Evolutionary conservation across 2,797 vertebrate species (phyloP), one percentile per base, ranked within the genome.

Genomic region (Kryptolebias ocellatus): DNA sequence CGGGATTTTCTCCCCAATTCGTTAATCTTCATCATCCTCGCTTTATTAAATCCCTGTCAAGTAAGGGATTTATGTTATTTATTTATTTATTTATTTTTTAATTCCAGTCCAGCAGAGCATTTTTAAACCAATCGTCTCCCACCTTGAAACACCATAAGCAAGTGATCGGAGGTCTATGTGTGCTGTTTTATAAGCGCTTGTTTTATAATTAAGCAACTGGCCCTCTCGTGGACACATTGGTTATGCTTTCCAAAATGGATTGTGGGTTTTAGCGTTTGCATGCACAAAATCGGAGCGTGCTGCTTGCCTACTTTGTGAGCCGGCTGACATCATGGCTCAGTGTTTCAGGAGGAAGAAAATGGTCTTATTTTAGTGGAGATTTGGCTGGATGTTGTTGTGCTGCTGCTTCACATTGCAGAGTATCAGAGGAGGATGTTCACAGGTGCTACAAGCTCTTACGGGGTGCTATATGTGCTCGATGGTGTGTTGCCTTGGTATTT

Each of bases 11-110:
- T 73, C 72, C 20, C 71, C 64, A 72, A 6, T 54, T 73, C 78
- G 68, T 76, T 88, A 92, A 90, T 86, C 87, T 89, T 87, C 85
- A 86, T 87, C 82, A 79, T 87, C 81, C 83, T 74, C 60, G 83
- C 64, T 79, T 84, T 72, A 74, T 85, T 76, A 89, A 88, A 92
- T 87, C 84, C 60, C 73, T 83, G 78, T 87, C 80, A 89, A 84
- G 31, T 79, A 65, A 53, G 59, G 83, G 84, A 83, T 89, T 85
- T 84, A 78, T 46, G 17, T 17, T 46, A 17, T 79, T 77, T 67
- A 15, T 57, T 6, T 28, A 42, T 73, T 79, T 76, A 53, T 50
- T 6, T 27, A n/a, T n/a, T 34, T 72, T 79, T 75, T 53, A 18
- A 71, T 74, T 69, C 76, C 37, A 50, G 84, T 84, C 79, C 60